phyloP scores from a whole-genome alignment of 1,140 invertebrate genomes.

The Drosophila nigrodunni region DNA sequence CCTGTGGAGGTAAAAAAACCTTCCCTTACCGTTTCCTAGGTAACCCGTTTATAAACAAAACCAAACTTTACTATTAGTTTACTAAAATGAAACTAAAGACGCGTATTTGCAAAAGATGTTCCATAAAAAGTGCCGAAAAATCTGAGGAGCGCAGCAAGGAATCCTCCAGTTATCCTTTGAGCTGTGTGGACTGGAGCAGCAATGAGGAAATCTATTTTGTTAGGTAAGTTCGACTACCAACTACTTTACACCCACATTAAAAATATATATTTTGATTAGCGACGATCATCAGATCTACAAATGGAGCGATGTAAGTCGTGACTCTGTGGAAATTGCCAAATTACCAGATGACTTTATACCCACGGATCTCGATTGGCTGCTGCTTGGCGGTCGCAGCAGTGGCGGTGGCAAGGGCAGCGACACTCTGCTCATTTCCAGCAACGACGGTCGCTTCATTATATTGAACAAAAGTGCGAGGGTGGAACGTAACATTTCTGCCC shows the following conservation, averaged over 20 bases:
- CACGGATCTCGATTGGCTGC: constrained; percentile 93
- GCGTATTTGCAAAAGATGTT: constrained; percentile 69
- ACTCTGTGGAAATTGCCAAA: constrained; percentile 90
- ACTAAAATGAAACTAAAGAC: constrained; percentile 74
- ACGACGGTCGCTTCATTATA: constrained; percentile 93
- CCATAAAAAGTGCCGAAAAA: constrained; percentile 44
- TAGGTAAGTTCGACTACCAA: constrained; percentile 86
- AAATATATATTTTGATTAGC: constrained; percentile 84
- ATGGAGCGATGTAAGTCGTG: constrained; percentile 93
- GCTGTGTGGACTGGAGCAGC: constrained; percentile 95
- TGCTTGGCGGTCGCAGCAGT: constrained; percentile 85
- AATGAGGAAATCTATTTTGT: constrained; percentile 96
- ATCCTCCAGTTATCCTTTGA: constrained; percentile 89
- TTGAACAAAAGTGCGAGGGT: constrained; percentile 94
- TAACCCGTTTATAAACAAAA: constrained; percentile 40
- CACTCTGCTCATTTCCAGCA: constrained; percentile 93
- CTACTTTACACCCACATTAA: not conserved
- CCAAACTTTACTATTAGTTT: not conserved
- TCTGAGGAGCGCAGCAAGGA: constrained; percentile 83
- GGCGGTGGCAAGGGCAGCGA: constrained; percentile 90
- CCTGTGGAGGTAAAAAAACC: not conserved
- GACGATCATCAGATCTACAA: constrained; percentile 96
- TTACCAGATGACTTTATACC: constrained; percentile 94
- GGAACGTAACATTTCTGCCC: constrained; percentile 96
- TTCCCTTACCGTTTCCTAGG: constrained; percentile 4